Base-by-base conservation (phyloP, 2,888 invertebrate genomes). In the Lasioglossum pauxillum region DNA sequence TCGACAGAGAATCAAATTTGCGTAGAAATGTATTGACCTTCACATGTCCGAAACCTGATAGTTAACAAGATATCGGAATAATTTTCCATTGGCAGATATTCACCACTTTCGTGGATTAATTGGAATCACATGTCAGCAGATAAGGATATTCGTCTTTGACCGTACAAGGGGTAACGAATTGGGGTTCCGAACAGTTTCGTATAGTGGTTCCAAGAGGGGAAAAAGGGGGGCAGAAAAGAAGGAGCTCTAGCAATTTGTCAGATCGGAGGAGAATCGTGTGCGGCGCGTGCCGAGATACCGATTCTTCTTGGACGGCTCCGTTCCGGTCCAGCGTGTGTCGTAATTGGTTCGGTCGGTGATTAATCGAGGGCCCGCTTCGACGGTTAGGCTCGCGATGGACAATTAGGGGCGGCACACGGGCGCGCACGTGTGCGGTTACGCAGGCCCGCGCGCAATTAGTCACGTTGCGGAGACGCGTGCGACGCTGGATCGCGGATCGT, bases 331-430 rank as follows among this genome's bases (percentile, higher is more conserved):
- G 57, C 57, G 86, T 84, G 75, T 44, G 69, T 35, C 67, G 71
- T 89, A 90, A 90, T 90, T 90, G 87, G 85, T 77, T 82, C 80
- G 82, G 35, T 69, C 81, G 86, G 78, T 81, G 89, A 90, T 90
- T 80, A 89, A 90, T 90, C 75, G 80, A 85, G 79, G 75, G 46
- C 60, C 77, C 79, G 80, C 88, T 84, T 86, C 83, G 78, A 44
- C 44, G 69, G 12, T 57, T 82, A 41, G 31, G 27, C 60, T 67
- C n/a, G 53, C 46, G 81, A 35, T 23, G 12, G 78, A 76, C 82
- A 76, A 86, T 82, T 79, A 76, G 19, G 14, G 19, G 53, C 27
- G 35, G 79, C 46, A 41, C 74, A 86, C 78, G 74, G 57, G 35
- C 46, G 46, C 23, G 77, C 85, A 81, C 86, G 85, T 78, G 86